Evolutionary conservation across 2,113 vertebrate genomes (phyloP).

Genomic region (Seriola aureovittata): DNA sequence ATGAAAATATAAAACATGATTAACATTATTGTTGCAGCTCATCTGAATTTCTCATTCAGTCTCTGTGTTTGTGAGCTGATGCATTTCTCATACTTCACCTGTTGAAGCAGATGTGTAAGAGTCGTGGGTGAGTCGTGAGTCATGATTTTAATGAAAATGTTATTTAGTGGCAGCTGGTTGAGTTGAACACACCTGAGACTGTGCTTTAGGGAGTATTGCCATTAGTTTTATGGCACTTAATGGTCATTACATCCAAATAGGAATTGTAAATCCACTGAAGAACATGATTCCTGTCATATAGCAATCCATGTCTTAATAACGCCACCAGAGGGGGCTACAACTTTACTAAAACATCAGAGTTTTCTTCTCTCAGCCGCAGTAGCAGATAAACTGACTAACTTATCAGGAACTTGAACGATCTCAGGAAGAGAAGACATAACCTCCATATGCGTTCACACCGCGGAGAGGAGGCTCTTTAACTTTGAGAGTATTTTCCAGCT

Average conservation of each 20-base stretch:
- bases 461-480: neutral
- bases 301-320: fast-evolving
- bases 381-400: neutral
- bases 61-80: no score
- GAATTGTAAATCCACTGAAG: no score
- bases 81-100: no score
- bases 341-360: fast-evolving
- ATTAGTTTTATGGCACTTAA: neutral
- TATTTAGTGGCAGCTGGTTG: neutral
- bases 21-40: no score
- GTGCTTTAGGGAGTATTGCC: neutral
- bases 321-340: slow-evolving; percentile 36
- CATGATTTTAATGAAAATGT: neutral
- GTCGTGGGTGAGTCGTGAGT: no score
- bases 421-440: neutral
- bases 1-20: no score
- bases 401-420: neutral
- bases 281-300: neutral
- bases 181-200: neutral
- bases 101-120: no score
- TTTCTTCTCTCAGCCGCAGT: neutral
- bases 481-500: no score
- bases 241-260: neutral
- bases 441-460: no score
- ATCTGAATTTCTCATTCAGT: neutral